Conservation (phyloP, 2,113 vertebrate genomes). For the Dolichotis patagonum region DNA sequence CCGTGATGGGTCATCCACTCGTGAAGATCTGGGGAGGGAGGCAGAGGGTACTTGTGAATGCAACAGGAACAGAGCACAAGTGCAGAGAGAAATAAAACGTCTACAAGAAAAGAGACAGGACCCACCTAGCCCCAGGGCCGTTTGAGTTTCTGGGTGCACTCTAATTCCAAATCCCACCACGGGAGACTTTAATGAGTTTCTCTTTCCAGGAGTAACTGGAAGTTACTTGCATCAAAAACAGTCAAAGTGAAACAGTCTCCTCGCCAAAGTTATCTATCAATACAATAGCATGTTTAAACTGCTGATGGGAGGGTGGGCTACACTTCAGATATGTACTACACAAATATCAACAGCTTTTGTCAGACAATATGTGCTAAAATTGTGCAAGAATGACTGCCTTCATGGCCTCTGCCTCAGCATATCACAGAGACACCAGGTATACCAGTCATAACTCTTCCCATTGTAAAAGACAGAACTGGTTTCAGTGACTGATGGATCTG, state of each 20-base stretch:
- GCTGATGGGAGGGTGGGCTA: neutral
- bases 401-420: neutral
- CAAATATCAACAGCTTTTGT: neutral
- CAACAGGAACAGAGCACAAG: neutral
- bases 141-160: neutral
- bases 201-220: neutral
- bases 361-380: neutral
- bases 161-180: neutral
- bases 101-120: too few species aligned
- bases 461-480: neutral
- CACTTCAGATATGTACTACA: neutral
- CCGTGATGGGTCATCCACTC: neutral
- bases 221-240: neutral
- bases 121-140: neutral
- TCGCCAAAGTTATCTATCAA: neutral
- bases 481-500: neutral
- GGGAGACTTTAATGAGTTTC: neutral
- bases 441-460: neutral
- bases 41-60: neutral
- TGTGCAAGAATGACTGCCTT: neutral
- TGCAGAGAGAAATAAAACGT: neutral
- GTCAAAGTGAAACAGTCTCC: neutral
- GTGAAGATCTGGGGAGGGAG: neutral
- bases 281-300: neutral
- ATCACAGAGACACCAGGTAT: too few species aligned